Percentiles rank a stretch among this genome's conserved stretches.
Conservation (phyloP, 2,888 invertebrate genomes). For the Hypena proboscidalis region DNA sequence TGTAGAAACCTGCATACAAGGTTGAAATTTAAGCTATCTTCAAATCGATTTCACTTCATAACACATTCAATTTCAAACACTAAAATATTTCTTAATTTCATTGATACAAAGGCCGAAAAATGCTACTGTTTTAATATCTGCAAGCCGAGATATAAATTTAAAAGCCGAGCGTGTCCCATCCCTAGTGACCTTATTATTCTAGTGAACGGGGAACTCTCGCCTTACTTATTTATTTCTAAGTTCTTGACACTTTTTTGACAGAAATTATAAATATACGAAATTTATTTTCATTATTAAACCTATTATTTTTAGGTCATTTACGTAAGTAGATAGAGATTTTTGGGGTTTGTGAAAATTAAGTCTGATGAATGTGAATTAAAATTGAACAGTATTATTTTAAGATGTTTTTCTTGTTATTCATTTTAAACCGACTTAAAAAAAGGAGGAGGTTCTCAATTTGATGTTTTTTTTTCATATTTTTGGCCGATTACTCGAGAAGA, state of each 20-base stretch:
- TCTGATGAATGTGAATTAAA: slow-evolving; percentile 2
- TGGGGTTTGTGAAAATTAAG: slow-evolving; percentile 3
- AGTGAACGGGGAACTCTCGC: slow-evolving; percentile 33
- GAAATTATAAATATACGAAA: slow-evolving; percentile 50
- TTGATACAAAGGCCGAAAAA: no score
- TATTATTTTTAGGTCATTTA: slow-evolving; percentile 1
- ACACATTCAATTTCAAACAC: no score
- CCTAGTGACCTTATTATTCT: slow-evolving; percentile 46
- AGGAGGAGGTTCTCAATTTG: no score
- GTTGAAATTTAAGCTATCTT: no score
- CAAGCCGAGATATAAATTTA: not conserved
- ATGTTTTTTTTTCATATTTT: no score
- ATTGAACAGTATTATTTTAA: no score
- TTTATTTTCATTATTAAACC: slow-evolving; percentile 44
- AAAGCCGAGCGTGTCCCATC: slow-evolving; percentile 25
- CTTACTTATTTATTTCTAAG: slow-evolving; percentile 42
- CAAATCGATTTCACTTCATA: no score
- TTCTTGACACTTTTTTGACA: slow-evolving; percentile 44
- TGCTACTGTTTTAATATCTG: not conserved
- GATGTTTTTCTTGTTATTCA: no score
- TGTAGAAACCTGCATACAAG: no score
- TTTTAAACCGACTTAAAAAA: no score
- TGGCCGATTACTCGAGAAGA: no score
- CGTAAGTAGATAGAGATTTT: not conserved
- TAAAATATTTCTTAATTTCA: no score